Evolutionary conservation across 2,797 vertebrate genomes (phyloP), one percentile per base, ranked within the genome.

Genomic region (Neosilurus mollespiculum): DNA sequence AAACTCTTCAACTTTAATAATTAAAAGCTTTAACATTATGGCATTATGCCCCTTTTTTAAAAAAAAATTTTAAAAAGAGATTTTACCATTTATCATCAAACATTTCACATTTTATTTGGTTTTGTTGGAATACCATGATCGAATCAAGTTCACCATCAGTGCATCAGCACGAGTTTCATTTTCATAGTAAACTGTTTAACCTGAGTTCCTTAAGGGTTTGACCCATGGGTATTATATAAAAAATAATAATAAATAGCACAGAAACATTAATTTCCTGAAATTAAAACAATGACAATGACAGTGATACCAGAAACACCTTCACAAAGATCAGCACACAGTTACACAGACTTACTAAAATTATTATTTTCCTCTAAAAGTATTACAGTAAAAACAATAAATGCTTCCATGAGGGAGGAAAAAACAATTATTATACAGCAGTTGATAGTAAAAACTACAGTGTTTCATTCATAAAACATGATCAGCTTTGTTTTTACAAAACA

Each of bases 151-250:
- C 56, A 37, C 11, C n/a, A 77, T 16, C 30, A 62, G 58, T 16
- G 75, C 43, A 81, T 34, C 43, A 75, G 10, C n/a, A 24, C 16
- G 9, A 64, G 64, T 73, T 53, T 20, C 3, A 73, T 72, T 62
- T 56, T 82, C 81, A 82, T 72, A 82, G 72, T 67, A 18, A 62
- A 67, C 3, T 61, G 10, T 61, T 37, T 61, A 77, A 76, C 81
- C 71, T 58, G 71, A 76, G 72, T 14, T 62, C 18, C 49, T 59
- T 58, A 66, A 83, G 7, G 34, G 34, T 49, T 67, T 76, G 22
- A 24, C 34, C 34, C 34, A 61, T 37, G 7, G 22, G 34, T 62
- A 64, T 51, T 26, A 51, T 26, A 61, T 51, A 51, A 43, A 67
- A 69, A 26, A 34, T 12, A 51, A 70, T n/a, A 83, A 78, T 78